Base-by-base conservation (phyloP, 2,888 invertebrate genomes). In the Standfussiana lucernea region DNA sequence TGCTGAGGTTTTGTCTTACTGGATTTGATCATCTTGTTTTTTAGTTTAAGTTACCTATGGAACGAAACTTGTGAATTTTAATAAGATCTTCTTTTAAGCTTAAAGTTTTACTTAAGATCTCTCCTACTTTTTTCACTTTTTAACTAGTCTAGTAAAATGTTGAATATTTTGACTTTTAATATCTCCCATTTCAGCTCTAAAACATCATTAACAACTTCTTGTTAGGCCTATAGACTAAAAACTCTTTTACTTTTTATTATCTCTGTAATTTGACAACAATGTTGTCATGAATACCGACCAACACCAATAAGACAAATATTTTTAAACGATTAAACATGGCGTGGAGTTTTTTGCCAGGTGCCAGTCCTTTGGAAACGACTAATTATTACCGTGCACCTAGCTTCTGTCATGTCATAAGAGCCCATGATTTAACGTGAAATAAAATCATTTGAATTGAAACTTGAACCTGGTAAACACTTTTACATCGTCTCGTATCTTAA, bases 401-500 rank as follows among this genome's bases (percentile, higher is more conserved):
- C 56, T 56, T 56, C 28, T n/a, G 24, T 50, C 50, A 7, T n/a
- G n/a, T 50, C 50, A 50, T 11, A 50, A 50, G 24, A 11, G 10
- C 4, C 11, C 50, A 53, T 53, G 11, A 4, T 53, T 10, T 53
- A 56, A 56, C 28, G n/a, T 53, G 13, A 53, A 56, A 56, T 56
- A 28, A 2, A 56, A 28, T 15, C 15, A 15, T 28, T 18, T 56
- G 28, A 56, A 56, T 56, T 56, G 7, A 15, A 56, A 28, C 6
- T 28, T 28, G 1, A 28, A 1, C 13, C 53, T 53, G 24, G 10
- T 81, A 13, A 28, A 28, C 32, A 40, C 11, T 21, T 47, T 61
- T 50, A 61, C 5, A 8, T 75, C 37, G 56, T 42, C 15, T 1
- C 68, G 59, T 82, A 32, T 18, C 5, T 1, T 32, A 82, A 42